Evolutionary conservation across 1,140 invertebrate species (phyloP), one percentile per base, ranked within the genome.

Genomic region (Drosophila pachea): DNA sequence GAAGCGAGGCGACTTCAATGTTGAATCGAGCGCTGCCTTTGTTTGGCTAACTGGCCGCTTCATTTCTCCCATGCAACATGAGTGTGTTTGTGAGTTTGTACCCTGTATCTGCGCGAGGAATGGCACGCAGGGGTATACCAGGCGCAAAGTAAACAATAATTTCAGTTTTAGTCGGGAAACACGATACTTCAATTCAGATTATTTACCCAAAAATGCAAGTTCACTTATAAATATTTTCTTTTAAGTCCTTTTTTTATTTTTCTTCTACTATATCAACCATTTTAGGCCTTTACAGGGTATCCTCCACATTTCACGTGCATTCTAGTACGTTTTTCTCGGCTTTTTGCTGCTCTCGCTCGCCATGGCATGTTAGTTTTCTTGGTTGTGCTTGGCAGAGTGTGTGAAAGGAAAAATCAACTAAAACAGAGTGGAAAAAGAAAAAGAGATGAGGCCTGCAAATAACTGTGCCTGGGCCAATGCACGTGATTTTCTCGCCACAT

Each of bases 401-500:
- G 50, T 16, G 12, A 53, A 53, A 38, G 33, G n/a, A 53, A 38
- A 53, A 36, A 38, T 43, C 5, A 64, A 43, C 52, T 36, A 35
- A 43, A 29, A 50, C 43, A 42, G 16, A 40, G 36, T 7, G 58
- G 65, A 31, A 3, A 22, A 22, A 3, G 3, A 22, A 48, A 52
- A 52, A 59, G 60, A 77, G 73, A 60, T 60, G 59, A 55, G 63
- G 64, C 60, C 73, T 64, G 64, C 61, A 66, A 74, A 67, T 68
- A 77, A 71, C 66, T 68, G 60, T 65, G 74, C 63, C 68, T 66
- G 73, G 68, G 75, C 68, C 56, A 60, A 72, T 83, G 74, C 76
- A 84, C 76, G 79, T 83, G 78, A 78, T 84, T 84, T 82, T 82
- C 67, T 74, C 60, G 72, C 53, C 48, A 56, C 36, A 52, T 33